Conservation (phyloP, 2,797 vertebrate species). For the Furcifer pardalis region DNA sequence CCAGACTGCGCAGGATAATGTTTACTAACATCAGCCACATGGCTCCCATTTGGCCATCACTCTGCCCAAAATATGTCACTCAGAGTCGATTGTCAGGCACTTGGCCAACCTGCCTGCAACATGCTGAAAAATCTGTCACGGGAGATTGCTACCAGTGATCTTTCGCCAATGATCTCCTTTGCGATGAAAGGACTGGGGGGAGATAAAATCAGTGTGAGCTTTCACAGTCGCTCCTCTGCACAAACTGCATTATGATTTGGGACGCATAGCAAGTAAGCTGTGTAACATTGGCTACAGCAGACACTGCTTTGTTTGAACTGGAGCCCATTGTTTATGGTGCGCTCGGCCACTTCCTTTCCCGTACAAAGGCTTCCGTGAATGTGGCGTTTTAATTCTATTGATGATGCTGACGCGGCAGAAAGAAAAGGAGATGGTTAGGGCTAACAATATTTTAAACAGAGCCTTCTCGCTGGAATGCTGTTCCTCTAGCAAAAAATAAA, state of each 20-base stretch:
- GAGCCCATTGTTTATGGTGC: slow-evolving; percentile 3
- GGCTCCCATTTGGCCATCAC: slow-evolving; percentile 75
- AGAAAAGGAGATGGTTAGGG: neutral
- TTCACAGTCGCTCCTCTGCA: slow-evolving; percentile 33
- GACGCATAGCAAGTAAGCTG: slow-evolving; percentile 17
- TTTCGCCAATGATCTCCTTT: slow-evolving; percentile 10
- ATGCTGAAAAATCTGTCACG: slow-evolving; percentile 60
- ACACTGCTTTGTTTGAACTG: neutral
- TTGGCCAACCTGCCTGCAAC: slow-evolving; percentile 75
- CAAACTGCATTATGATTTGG: neutral
- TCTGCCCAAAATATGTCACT: slow-evolving; percentile 88
- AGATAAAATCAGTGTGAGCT: slow-evolving; percentile 37
- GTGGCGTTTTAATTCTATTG: accelerated
- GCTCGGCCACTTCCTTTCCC: neutral
- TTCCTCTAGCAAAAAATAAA: slow-evolving; percentile 37
- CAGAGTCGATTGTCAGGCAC: slow-evolving; percentile 74
- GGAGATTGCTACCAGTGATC: slow-evolving; percentile 43
- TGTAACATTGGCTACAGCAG: neutral
- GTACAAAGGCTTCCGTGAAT: neutral
- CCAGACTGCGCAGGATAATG: slow-evolving; percentile 87
- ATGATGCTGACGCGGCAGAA: neutral
- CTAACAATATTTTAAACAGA: neutral
- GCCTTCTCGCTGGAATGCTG: slow-evolving; percentile 20
- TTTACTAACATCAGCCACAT: slow-evolving; percentile 95
- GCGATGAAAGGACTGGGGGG: slow-evolving; percentile 33